Evolutionary conservation across 2,888 invertebrate genomes (phyloP).

Genomic region (Rhingia campestris): DNA sequence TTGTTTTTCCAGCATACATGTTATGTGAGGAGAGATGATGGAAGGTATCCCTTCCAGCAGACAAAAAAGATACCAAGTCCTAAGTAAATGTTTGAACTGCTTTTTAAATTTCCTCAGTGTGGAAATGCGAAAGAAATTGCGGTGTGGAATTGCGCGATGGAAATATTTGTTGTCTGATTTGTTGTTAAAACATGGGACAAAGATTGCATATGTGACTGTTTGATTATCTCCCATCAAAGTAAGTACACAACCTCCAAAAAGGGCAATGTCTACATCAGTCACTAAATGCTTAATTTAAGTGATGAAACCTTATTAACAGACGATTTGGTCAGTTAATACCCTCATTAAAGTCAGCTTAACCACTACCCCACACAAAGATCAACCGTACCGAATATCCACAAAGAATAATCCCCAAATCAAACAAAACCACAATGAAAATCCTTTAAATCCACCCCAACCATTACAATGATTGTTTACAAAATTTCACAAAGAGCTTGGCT

Average conservation of each 20-base stretch:
- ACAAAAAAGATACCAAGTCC: not conserved
- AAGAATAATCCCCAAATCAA: slow-evolving; percentile 31
- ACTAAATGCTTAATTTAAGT: not conserved
- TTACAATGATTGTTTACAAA: not conserved
- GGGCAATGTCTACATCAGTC: too few relatives aligned
- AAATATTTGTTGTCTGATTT: too few relatives aligned
- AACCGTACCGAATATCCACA: not conserved
- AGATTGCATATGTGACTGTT: too few relatives aligned
- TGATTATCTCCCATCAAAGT: too few relatives aligned
- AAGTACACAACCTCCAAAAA: too few relatives aligned
- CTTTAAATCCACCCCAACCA: slow-evolving; percentile 11
- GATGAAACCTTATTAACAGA: slow-evolving; percentile 5
- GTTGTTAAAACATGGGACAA: too few relatives aligned
- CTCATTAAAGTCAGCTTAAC: slow-evolving; percentile 29
- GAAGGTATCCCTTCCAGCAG: not conserved
- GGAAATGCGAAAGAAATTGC: not conserved
- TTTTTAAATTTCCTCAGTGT: not conserved
- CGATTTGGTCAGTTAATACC: slow-evolving; percentile 9
- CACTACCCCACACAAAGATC: not conserved
- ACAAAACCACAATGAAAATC: slow-evolving; percentile 34
- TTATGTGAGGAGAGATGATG: not conserved
- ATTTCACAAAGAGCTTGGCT: slow-evolving; percentile 16
- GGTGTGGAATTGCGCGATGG: too few relatives aligned
- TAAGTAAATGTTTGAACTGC: not conserved
- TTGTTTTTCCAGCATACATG: not conserved